phyloP scores from a whole-genome alignment of 1,140 invertebrate genomes.

The Galendromus occidentalis region DNA sequence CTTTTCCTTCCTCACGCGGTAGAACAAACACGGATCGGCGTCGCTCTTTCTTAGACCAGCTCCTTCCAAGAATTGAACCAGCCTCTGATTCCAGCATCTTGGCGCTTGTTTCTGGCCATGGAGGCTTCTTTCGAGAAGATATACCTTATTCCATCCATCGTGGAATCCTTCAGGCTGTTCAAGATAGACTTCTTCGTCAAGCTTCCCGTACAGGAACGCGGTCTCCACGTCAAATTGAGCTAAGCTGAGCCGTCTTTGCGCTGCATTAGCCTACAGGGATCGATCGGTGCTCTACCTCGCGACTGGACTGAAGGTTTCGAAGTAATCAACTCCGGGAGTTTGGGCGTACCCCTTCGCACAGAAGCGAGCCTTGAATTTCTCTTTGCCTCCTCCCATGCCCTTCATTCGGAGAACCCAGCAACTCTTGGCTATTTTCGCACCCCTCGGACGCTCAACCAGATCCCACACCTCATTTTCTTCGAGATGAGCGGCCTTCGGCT shows the following conservation, averaged over 20 bases:
- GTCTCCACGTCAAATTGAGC: too few species aligned
- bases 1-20: too few species aligned
- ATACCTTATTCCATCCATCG: neutral
- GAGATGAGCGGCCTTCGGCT: neutral
- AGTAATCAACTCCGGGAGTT: slow-evolving; percentile 15
- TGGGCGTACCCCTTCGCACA: slow-evolving; percentile 27
- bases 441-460: too few species aligned
- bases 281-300: neutral
- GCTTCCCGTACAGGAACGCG: neutral
- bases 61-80: slow-evolving; percentile 4
- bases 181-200: slow-evolving; percentile 14
- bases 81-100: slow-evolving; percentile 20
- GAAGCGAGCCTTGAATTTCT: slow-evolving; percentile 22
- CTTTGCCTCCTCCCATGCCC: neutral
- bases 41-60: neutral
- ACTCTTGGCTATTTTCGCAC: neutral
- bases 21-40: slow-evolving; percentile 10
- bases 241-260: too few species aligned
- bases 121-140: slow-evolving; percentile 18
- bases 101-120: slow-evolving; percentile 24
- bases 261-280: neutral
- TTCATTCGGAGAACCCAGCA: slow-evolving; percentile 6
- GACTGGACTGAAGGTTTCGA: slow-evolving; percentile 15
- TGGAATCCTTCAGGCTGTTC: slow-evolving; percentile 12
- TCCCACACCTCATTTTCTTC: too few species aligned